Evolutionary conservation across 2,888 invertebrate species (phyloP).

Genomic region (Camptogramma bilineatum): DNA sequence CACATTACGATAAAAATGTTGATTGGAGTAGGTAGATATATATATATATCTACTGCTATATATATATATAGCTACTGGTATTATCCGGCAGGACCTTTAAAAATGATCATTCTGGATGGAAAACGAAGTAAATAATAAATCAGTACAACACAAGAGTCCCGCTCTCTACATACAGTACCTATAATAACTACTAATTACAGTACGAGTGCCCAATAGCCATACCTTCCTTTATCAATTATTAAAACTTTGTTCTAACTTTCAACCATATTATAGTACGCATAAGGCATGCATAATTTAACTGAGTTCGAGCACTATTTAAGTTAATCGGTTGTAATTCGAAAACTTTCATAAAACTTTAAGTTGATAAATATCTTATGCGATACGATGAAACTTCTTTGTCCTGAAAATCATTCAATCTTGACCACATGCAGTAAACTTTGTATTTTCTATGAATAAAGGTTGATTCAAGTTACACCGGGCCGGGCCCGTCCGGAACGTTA

Average conservation of each 20-base stretch:
- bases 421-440: background rate
- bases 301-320: background rate
- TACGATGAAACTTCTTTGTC: background rate
- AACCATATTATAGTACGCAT: conserved; percentile 29
- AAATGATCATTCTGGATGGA: conserved; percentile 58
- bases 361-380: background rate
- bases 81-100: conserved; percentile 3
- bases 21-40: no score
- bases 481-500: no score
- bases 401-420: background rate
- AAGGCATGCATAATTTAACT: conserved; percentile 2
- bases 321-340: conserved; percentile 11
- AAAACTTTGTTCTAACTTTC: conserved; percentile 45
- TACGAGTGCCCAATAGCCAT: conserved; percentile 68
- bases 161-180: background rate
- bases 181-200: conserved; percentile 61
- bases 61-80: conserved; percentile 5
- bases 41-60: background rate
- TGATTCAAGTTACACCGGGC: no score
- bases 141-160: conserved; percentile 61
- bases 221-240: conserved; percentile 62
- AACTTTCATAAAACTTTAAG: background rate
- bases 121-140: conserved; percentile 65
- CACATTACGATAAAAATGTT: no score
- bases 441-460: no score